Percentiles rank a stretch among this genome's conserved stretches.
phyloP scores from a whole-genome alignment of 2,113 vertebrate genomes.

The Leucopsar rothschildi region DNA sequence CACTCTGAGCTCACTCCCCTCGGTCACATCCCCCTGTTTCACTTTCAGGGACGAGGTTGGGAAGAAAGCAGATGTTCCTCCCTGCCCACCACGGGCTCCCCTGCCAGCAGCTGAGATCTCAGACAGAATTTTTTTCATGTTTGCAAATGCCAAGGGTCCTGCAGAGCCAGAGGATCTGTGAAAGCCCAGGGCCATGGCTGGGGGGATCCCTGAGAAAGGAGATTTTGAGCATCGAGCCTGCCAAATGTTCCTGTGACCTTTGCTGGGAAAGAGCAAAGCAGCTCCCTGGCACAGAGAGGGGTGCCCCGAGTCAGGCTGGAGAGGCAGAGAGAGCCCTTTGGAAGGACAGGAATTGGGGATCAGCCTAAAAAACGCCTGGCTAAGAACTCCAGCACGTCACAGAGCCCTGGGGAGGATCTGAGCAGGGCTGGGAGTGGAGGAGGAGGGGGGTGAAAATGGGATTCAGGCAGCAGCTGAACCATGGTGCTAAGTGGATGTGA shows the following conservation, averaged over 20 bases:
- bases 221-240: not conserved
- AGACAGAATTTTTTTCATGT: not conserved
- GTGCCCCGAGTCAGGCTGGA: not conserved
- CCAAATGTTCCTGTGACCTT: constrained; percentile 51
- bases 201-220: not conserved
- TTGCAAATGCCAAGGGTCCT: not conserved
- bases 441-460: not conserved
- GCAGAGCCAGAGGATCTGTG: not conserved
- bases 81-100: not conserved
- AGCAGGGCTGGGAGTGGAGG: not conserved
- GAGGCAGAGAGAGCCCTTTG: not conserved
- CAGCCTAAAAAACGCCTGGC: not conserved
- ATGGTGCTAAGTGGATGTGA: constrained; percentile 28
- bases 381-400: not conserved
- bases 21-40: rapidly evolving
- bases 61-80: not conserved
- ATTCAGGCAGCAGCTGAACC: not conserved
- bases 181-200: not conserved
- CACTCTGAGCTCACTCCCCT: rapidly evolving
- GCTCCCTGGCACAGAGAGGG: not conserved
- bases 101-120: not conserved
- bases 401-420: not conserved
- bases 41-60: rapidly evolving
- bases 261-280: constrained; percentile 9
- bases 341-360: not conserved